Conservation (phyloP, 1,140 invertebrate species). For the Olivierus martensii region DNA sequence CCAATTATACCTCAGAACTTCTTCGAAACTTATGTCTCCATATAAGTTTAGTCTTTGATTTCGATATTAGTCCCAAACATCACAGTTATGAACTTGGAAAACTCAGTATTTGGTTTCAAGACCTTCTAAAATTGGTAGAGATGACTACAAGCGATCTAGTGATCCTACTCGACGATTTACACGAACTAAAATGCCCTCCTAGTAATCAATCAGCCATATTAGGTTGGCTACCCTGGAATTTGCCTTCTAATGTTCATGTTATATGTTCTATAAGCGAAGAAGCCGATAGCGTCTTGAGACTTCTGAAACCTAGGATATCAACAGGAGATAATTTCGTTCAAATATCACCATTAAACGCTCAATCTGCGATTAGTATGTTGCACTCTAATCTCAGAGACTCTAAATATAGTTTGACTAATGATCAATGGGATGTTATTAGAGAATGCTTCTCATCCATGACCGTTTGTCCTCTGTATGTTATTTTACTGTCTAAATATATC, state of each 20-base stretch:
- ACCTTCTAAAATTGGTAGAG: constrained; percentile 26
- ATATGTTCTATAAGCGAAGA: constrained; percentile 34
- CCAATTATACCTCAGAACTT: constrained; percentile 65
- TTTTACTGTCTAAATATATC: constrained; percentile 9
- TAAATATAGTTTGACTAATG: constrained; percentile 7
- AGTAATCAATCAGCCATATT: constrained; percentile 47
- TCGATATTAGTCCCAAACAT: constrained; percentile 49
- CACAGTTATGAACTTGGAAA: constrained; percentile 47
- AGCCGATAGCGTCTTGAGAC: constrained; percentile 10
- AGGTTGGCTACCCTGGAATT: constrained; percentile 58
- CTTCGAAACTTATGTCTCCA: constrained; percentile 63
- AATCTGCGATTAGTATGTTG: constrained; percentile 9
- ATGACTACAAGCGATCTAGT: constrained; percentile 38
- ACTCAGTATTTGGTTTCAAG: constrained; percentile 70
- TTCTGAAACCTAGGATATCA: constrained; percentile 16
- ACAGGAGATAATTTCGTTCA: constrained; percentile 10
- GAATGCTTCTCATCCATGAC: background rate
- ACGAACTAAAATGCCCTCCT: constrained; percentile 59
- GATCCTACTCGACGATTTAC: constrained; percentile 63
- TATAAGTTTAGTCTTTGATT: constrained; percentile 56
- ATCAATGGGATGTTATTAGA: constrained; percentile 8
- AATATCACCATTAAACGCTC: background rate
- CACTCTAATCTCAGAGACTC: constrained; percentile 15
- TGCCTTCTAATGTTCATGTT: constrained; percentile 60
- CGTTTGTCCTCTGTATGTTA: constrained; percentile 12